Evolutionary conservation across 2,888 invertebrate genomes (phyloP), one percentile per base, ranked within the genome.

Genomic region (Phyllotreta striolata): DNA sequence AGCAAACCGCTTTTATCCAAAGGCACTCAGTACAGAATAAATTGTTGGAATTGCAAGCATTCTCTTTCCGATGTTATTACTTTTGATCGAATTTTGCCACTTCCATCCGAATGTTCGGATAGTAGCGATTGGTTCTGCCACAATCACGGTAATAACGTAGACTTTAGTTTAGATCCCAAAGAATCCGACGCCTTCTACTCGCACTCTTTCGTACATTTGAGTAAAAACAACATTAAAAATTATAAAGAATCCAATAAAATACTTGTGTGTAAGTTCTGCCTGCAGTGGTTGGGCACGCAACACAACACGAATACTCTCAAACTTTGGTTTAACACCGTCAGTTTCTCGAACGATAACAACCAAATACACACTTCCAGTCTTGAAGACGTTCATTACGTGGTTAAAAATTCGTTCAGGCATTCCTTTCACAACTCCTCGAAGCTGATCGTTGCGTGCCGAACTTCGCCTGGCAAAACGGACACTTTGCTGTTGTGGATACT

Each of bases 81-180:
- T 51, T 88, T 89, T 78, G 79, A 84, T 51, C 82, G 88, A 67
- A 81, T 89, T 72, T 78, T 89, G 64, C 88, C 89, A 62, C 77
- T 89, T 58, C 89, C 89, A 0, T 84, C 87, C 0, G 83, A 84
- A 10, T 85, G 84, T 78, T 79, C 85, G 62, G 87, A 88, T 72
- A 84, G 85, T 75, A 83, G 84, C 0, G 89, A 89, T 67, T 89
- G 88, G 87, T 90, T 88, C 76, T 90, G 89, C 72, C 89, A 89
- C 68, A 83, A 83, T 47, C 80, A 81, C 24, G 78, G 70, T 41
- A 66, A 70, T 13, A 73, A 64, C 12, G 44, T 61, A 41, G 60
- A 43, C 9, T 55, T 71, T 66, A 77, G 55, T 65, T 72, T 86
- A 10, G 83, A 83, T 65, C 85, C 85, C 12, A 84, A 84, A 65